Base-by-base conservation (phyloP, 2,113 vertebrate genomes). In the Egretta garzetta region DNA sequence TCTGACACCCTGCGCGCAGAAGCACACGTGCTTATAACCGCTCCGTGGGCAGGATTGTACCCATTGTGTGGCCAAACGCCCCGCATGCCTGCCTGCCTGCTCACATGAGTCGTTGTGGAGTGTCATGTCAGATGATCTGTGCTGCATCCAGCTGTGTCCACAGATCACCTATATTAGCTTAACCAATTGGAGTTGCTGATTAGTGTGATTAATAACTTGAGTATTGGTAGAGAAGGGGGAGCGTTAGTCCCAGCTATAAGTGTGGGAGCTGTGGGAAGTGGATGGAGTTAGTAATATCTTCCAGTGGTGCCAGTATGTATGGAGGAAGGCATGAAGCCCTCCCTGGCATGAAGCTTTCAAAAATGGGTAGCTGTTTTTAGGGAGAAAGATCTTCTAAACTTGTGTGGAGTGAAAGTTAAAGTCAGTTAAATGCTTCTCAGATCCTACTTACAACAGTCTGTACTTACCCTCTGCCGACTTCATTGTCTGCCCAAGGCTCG, bases 11-110 rank as follows among this genome's bases (percentile, higher is more conserved):
- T 6, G 28, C 4, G 0, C 43, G 60, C 56, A 13, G 62, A 18
- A n/a, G 35, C 55, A 20, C 0, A 0, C 53, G 35, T 0, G 43
- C 3, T 5, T 10, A 6, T 8, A 56, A 39, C 28, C 7, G 2
- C 41, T 50, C 24, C 0, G 0, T 32, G 76, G 52, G 37, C 49
- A 80, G 77, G 10, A 77, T n/a, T 30, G 32, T 26, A 11, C 26
- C 18, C 22, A 1, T 30, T 17, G 2, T 33, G 73, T 60, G 68
- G 35, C 73, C 63, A 3, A 11, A 11, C 18, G 35, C 39, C 43
- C 58, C 12, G 27, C 4, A 0, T 66, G 64, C 55, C 68, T 66
- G 64, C 55, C 73, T 56, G 9, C 39, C 67, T 55, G 14, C 79
- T 87, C 83, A 43, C 23, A 0, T 32, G 45, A 28, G 35, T 8